Percentiles rank a stretch among this genome's conserved stretches.
Conservation (phyloP, 2,888 invertebrate species). For the Xestia rhomboidea region DNA sequence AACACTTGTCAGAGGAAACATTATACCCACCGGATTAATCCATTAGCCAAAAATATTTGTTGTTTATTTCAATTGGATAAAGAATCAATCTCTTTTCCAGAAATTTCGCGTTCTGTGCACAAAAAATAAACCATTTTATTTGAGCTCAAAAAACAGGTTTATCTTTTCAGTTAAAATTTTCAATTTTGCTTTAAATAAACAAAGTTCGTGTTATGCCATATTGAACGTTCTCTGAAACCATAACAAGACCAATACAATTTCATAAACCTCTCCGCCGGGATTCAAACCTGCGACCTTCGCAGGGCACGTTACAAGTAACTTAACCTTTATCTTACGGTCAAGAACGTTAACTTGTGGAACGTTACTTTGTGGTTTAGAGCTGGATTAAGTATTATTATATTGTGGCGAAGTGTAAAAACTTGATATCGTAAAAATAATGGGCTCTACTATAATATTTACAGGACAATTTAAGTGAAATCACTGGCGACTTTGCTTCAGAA, state of each 20-base stretch:
- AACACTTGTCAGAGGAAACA: not conserved
- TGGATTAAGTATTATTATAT: not conserved
- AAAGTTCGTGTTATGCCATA: slow-evolving; percentile 1
- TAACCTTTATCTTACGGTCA: slow-evolving; percentile 52
- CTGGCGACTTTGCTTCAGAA: not conserved
- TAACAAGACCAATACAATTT: slow-evolving; percentile 58
- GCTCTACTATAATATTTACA: not conserved
- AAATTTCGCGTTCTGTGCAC: not conserved
- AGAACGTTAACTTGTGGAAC: slow-evolving; percentile 13
- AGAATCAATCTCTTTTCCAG: not conserved
- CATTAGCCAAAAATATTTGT: not conserved
- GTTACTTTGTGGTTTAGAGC: not conserved
- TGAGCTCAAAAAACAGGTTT: not conserved
- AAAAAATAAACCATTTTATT: not conserved
- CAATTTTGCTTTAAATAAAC: slow-evolving; percentile 20
- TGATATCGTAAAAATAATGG: not conserved
- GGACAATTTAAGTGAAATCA: not conserved
- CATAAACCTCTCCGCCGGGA: slow-evolving; percentile 52
- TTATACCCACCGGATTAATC: not conserved
- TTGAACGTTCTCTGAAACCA: slow-evolving; percentile 22
- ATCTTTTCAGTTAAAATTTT: not conserved
- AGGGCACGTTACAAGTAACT: slow-evolving; percentile 28
- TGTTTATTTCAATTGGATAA: not conserved
- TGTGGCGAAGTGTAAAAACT: not conserved
- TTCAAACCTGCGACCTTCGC: slow-evolving; percentile 49